phyloP scores from a whole-genome alignment of 2,888 invertebrate genomes.

The Polietes domitor region DNA sequence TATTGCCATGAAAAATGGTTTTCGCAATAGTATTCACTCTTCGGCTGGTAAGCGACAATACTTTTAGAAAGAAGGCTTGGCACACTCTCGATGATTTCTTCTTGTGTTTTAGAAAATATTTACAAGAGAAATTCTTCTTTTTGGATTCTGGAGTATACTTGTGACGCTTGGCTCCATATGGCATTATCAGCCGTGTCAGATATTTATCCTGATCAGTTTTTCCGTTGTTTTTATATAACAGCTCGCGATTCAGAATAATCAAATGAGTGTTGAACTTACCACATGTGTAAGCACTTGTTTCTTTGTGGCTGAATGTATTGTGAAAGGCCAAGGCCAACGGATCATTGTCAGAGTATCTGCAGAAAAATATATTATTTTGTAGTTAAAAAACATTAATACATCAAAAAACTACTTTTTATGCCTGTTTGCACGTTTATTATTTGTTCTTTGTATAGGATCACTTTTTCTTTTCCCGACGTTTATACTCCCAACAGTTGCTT shows the following conservation, averaged over 20 bases:
- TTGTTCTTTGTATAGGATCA: too few relatives aligned
- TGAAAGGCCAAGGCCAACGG: too few relatives aligned
- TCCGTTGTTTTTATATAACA: slow-evolving; percentile 35
- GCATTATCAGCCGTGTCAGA: too few relatives aligned
- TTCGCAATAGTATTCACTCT: slow-evolving; percentile 51
- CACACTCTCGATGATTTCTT: slow-evolving; percentile 39
- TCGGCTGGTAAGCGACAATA: slow-evolving; percentile 30
- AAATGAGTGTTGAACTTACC: slow-evolving; percentile 38
- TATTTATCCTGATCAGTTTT: too few relatives aligned
- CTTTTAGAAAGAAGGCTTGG: too few relatives aligned
- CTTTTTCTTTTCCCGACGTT: background rate
- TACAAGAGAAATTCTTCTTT: slow-evolving; percentile 44
- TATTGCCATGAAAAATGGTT: too few relatives aligned
- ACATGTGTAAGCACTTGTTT: slow-evolving; percentile 48
- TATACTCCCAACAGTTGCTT: too few relatives aligned
- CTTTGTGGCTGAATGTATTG: too few relatives aligned
- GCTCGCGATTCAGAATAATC: slow-evolving; percentile 37
- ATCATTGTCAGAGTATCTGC: slow-evolving; percentile 39
- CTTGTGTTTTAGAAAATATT: slow-evolving; percentile 51
- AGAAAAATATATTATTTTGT: slow-evolving; percentile 34
- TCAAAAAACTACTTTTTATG: slow-evolving; percentile 33
- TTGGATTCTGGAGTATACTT: slow-evolving; percentile 46
- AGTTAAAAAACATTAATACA: slow-evolving; percentile 29
- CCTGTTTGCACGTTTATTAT: slow-evolving; percentile 18
- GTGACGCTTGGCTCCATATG: slow-evolving; percentile 46